These are phyloP conservation scores for Tychaedon coryphoeus DNA, from an alignment of 2,113 vertebrate species.

Conservation along the genomic window DNA sequence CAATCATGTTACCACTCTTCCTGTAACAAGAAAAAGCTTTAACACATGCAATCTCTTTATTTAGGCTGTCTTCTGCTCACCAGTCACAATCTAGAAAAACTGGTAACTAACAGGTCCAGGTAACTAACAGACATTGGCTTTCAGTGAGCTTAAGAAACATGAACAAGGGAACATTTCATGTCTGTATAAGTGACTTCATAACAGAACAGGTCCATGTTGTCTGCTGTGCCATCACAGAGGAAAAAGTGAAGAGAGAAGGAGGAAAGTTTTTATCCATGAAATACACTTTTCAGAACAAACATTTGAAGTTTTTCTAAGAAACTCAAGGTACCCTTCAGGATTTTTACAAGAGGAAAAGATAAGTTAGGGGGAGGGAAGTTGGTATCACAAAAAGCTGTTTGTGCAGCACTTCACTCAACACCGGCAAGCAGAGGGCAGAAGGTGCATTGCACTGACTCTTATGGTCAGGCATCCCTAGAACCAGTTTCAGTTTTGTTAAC, in stretches of 20 bases:
- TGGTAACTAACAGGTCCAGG: not conserved
- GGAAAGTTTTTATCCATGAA: not conserved
- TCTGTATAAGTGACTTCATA: not conserved
- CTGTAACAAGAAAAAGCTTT: not conserved
- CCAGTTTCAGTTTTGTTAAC: not conserved
- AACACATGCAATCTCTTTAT: not conserved
- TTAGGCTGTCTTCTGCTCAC: not conserved
- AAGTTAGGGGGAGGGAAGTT: not conserved
- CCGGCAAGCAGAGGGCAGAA: not conserved
- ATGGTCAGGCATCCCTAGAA: not conserved
- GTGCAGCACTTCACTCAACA: not conserved
- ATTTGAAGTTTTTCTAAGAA: not conserved
- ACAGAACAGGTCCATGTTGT: not conserved
- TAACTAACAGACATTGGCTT: not conserved
- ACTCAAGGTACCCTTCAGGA: not conserved
- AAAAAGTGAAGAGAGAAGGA: not conserved
- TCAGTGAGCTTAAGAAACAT: not conserved
- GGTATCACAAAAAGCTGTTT: not conserved
- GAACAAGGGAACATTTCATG: not conserved
- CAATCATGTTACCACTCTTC: not conserved
- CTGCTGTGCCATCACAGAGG: not conserved
- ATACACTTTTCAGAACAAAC: not conserved
- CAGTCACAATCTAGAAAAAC: not conserved
- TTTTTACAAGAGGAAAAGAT: not conserved
- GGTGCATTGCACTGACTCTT: not conserved